Base-by-base conservation (phyloP, 1,140 invertebrate species). In the Ditylenchus dipsaci region DNA sequence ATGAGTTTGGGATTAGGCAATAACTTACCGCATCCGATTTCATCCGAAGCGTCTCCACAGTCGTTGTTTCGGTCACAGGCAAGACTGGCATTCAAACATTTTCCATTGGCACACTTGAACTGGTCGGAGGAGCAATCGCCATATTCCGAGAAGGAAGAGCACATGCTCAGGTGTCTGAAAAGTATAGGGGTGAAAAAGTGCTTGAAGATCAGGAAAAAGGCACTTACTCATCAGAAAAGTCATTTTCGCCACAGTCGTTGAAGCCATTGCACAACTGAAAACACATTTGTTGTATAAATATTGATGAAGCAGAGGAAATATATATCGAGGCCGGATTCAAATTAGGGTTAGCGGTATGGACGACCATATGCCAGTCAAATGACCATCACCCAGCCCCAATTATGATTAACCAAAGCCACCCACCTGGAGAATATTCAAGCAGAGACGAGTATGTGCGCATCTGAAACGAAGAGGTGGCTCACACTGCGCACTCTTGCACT, bases 21-120 rank as follows among this genome's bases (percentile, higher is more conserved):
- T 38, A 68, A n/a, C n/a, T n/a, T 72, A 80, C 74, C 68, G 64
- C 80, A 82, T 67, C 81, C 80, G 59, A 91, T 89, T 85, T 98
- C 95, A 84, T 98, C 95, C 0, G 90, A 91, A 59, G 89, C 88
- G 84, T 97, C 95, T 0, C 91, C 91, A 83, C 95, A 98, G 83
- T 97, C 94, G 82, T 96, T 90, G 74, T 90, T 89, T 0, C 92
- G 92, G 83, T 98, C 94, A 84, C 95, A 98, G 29, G 97, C 90
- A 84, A 93, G 93, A 0, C 91, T 89, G 78, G 91, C 90, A 84
- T 92, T 93, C 0, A 98, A 88, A 82, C 95, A 98, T 30, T 90
- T 89, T 11, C 74, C 74, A 15, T 84, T 89, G 82, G 93, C 94
- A 76, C 87, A 87, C 57, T 84, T 83, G 76, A 86, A 87, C 49